Percentiles rank a stretch among this genome's conserved stretches.
Evolutionary conservation across 2,113 vertebrate genomes (phyloP).

Genomic region (Stigmatopora argus): DNA sequence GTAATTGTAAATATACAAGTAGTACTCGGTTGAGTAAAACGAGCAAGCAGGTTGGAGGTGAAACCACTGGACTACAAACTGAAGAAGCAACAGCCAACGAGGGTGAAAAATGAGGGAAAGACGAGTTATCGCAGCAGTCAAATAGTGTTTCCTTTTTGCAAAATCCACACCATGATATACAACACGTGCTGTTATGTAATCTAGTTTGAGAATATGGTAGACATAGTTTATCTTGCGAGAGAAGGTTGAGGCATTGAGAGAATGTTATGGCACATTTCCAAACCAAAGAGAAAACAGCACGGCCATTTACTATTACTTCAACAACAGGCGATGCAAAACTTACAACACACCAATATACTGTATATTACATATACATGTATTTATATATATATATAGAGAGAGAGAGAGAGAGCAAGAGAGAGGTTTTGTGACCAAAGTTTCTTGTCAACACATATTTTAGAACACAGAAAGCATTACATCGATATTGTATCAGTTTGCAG

Average conservation of each 20-base stretch:
- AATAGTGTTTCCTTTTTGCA: slow-evolving; percentile 49
- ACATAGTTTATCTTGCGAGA: slow-evolving; percentile 55
- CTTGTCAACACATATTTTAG: slow-evolving; percentile 60
- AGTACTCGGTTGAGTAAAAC: slow-evolving; percentile 48
- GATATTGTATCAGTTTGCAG: slow-evolving; percentile 59
- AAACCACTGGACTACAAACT: slow-evolving; percentile 56
- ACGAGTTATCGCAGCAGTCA: slow-evolving; percentile 53
- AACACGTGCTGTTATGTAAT: slow-evolving; percentile 58
- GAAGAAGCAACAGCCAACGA: slow-evolving; percentile 56
- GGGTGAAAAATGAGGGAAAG: slow-evolving; percentile 49
- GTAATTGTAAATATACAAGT: slow-evolving; percentile 50
- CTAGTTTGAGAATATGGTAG: slow-evolving; percentile 28
- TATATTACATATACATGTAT: slow-evolving; percentile 2
- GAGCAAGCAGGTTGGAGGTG: slow-evolving; percentile 58
- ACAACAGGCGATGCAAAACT: slow-evolving; percentile 72
- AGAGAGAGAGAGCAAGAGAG: not conserved
- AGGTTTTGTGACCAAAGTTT: slow-evolving; percentile 58
- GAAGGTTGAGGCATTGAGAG: slow-evolving; percentile 54
- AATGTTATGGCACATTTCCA: slow-evolving; percentile 74
- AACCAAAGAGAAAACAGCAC: slow-evolving; percentile 66
- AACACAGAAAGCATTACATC: slow-evolving; percentile 74
- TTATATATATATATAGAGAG: slow-evolving; percentile 34
- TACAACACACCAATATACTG: slow-evolving; percentile 61
- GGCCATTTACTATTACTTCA: slow-evolving; percentile 55
- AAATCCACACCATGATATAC: slow-evolving; percentile 50